These are phyloP conservation scores for Ateles fusciceps DNA, from an alignment of 2,797 vertebrate genomes.

Conservation along the genomic window DNA sequence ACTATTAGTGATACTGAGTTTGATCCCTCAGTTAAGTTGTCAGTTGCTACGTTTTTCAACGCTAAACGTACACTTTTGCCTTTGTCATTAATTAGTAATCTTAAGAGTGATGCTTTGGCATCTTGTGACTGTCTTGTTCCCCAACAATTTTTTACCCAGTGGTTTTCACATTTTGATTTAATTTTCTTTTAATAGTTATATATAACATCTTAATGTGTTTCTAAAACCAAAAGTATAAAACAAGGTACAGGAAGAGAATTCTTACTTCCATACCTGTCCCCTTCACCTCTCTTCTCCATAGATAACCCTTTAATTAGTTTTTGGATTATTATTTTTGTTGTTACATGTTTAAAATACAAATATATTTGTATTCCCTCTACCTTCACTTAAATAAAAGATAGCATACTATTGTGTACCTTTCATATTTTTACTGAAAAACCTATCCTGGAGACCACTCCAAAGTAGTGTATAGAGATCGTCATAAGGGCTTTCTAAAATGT, in stretches of 20 bases:
- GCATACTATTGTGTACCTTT: conserved; percentile 11
- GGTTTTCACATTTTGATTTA: conserved; percentile 24
- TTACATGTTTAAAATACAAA: conserved; percentile 40
- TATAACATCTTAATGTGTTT: conserved; percentile 28
- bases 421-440: conserved; percentile 26
- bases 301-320: conserved; percentile 32
- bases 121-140: conserved; percentile 46
- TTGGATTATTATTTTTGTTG: conserved; percentile 17
- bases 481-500: conserved; percentile 23
- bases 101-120: conserved; percentile 43
- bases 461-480: neutral
- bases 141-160: conserved; percentile 6
- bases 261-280: conserved; percentile 21
- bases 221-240: conserved; percentile 43
- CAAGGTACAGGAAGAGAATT: conserved; percentile 22
- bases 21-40: conserved; percentile 22
- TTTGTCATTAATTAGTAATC: conserved; percentile 32
- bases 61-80: neutral
- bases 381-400: conserved; percentile 29
- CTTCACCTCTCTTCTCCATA: neutral
- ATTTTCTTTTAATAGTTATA: conserved; percentile 16
- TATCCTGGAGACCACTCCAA: neutral
- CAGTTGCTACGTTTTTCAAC: conserved; percentile 5
- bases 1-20: conserved; percentile 3
- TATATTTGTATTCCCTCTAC: neutral